Percentiles rank a stretch among this genome's conserved stretches.
Conservation (phyloP, 2,888 invertebrate genomes). For the Dione vanillae region DNA sequence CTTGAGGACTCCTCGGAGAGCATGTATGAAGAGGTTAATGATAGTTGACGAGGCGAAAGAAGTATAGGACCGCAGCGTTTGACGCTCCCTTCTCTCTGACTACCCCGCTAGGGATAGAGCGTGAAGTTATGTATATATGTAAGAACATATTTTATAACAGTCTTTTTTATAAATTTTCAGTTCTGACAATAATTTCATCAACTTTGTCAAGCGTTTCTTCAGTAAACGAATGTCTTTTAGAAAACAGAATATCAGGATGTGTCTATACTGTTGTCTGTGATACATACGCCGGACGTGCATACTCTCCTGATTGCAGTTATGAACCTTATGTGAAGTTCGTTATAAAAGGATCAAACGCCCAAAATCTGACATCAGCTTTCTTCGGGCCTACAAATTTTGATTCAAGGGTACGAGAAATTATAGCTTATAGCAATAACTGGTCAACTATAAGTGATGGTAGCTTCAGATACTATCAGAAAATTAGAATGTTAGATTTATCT, state of each 20-base stretch:
- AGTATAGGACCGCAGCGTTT: too few relatives aligned
- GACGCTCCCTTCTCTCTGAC: too few relatives aligned
- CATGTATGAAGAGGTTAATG: too few relatives aligned
- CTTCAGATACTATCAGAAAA: conserved; percentile 64
- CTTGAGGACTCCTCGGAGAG: too few relatives aligned
- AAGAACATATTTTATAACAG: too few relatives aligned
- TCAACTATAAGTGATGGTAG: conserved; percentile 52
- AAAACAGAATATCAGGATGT: conserved; percentile 52
- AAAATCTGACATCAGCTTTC: conserved; percentile 56
- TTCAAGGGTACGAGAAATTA: conserved; percentile 61
- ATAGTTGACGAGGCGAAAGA: too few relatives aligned
- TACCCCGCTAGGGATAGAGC: too few relatives aligned
- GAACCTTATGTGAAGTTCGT: conserved; percentile 61
- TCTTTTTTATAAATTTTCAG: conserved; percentile 40
- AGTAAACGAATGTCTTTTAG: conserved; percentile 52
- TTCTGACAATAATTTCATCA: conserved; percentile 48
- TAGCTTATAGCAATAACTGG: conserved; percentile 60
- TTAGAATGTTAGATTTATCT: conserved; percentile 57
- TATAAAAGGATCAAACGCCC: conserved; percentile 53
- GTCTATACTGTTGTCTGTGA: conserved; percentile 61
- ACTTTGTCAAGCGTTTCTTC: conserved; percentile 42
- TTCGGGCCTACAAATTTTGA: conserved; percentile 75
- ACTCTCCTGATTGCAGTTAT: conserved; percentile 55
- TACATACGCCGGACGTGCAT: conserved; percentile 53
- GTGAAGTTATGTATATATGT: too few relatives aligned